phyloP scores from a whole-genome alignment of 1,140 invertebrate species.

The Drosophila sproati region DNA sequence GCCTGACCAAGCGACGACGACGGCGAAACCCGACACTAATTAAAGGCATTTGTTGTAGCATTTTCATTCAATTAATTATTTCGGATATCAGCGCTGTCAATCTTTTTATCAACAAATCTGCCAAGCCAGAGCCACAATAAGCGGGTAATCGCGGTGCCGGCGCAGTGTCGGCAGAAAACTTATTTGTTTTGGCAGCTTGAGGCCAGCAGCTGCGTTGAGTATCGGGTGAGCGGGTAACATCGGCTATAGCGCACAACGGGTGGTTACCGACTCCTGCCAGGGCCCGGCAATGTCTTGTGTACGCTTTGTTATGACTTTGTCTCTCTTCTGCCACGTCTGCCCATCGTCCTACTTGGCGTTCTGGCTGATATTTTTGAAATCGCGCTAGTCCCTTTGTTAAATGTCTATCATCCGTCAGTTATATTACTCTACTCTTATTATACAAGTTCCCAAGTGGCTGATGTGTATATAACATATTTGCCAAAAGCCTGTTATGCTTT shows the following conservation, averaged over 20 bases:
- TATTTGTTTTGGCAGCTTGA: constrained; percentile 49
- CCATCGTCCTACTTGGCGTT: neutral
- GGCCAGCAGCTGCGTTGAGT: constrained; percentile 35
- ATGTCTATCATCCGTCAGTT: constrained; percentile 54
- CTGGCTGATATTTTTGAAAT: constrained; percentile 1
- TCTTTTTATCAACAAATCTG: constrained; percentile 80
- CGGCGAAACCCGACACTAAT: constrained; percentile 74
- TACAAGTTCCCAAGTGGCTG: neutral
- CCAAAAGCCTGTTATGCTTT: neutral
- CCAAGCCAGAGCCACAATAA: constrained; percentile 23
- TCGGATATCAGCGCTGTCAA: constrained; percentile 80
- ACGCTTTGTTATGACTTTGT: constrained; percentile 43
- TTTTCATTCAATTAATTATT: constrained; percentile 84
- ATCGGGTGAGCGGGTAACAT: constrained; percentile 18
- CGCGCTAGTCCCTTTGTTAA: constrained; percentile 12
- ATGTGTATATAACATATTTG: neutral
- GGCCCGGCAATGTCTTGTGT: constrained; percentile 48
- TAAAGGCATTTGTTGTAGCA: constrained; percentile 77
- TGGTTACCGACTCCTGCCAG: constrained; percentile 15
- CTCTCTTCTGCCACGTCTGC: constrained; percentile 1
- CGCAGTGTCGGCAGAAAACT: constrained; percentile 16
- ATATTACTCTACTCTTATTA: neutral
- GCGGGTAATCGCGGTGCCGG: constrained; percentile 23
- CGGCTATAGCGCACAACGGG: constrained; percentile 1
- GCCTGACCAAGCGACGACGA: constrained; percentile 12